phyloP scores from a whole-genome alignment of 2,113 vertebrate genomes.

The Carettochelys insculpta region DNA sequence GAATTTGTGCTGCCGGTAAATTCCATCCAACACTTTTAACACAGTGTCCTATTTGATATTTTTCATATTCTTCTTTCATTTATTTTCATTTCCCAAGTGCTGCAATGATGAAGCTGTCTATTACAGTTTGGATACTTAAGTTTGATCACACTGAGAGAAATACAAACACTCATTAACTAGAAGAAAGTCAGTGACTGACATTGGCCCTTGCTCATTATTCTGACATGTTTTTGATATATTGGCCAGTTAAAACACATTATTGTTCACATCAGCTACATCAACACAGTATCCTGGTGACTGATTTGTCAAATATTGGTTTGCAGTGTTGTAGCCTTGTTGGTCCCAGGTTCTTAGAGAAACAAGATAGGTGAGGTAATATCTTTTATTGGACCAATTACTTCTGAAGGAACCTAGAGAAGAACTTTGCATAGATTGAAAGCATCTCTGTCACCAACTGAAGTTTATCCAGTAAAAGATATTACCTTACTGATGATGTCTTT shows the following conservation, averaged over 20 bases:
- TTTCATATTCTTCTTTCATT: background rate
- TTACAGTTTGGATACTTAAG: background rate
- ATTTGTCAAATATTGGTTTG: background rate
- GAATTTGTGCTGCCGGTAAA: background rate
- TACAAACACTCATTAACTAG: background rate
- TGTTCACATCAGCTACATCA: background rate
- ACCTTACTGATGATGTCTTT: background rate
- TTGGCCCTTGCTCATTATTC: background rate
- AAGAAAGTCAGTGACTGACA: background rate
- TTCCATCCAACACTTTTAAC: background rate
- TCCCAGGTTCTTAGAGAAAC: background rate
- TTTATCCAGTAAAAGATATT: background rate
- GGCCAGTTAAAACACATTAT: background rate
- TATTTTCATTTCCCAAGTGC: fast-evolving
- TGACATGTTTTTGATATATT: background rate
- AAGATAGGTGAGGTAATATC: background rate
- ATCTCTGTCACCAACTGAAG: background rate
- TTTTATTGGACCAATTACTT: background rate
- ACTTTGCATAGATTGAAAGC: background rate
- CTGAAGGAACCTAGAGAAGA: background rate
- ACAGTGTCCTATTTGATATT: background rate
- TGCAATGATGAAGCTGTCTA: background rate
- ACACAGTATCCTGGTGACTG: background rate
- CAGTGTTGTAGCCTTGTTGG: background rate
- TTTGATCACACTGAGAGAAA: background rate